A percentile compares a stretch with the other conserved stretches of the same genome.
phyloP scores from a whole-genome alignment of 2,797 vertebrate genomes.

The Artibeus lituratus region DNA sequence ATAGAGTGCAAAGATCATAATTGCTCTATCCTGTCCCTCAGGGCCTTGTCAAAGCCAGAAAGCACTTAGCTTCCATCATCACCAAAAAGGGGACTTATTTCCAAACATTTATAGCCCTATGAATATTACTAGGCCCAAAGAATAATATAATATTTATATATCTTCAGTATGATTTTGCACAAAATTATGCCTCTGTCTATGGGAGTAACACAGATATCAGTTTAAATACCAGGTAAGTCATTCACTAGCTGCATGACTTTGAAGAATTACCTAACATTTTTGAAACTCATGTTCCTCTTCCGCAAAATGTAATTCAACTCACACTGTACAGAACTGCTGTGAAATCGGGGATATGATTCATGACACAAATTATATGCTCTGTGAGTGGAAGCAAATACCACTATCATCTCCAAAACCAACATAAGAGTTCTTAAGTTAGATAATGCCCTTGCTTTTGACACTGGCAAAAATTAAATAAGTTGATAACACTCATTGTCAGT shows the following conservation, averaged over 20 bases:
- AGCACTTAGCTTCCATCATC: background rate
- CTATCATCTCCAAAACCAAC: background rate
- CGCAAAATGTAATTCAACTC: background rate
- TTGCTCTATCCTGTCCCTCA: background rate
- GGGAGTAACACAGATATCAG: background rate
- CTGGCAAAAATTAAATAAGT: background rate
- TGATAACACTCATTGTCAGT: background rate
- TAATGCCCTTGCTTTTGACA: constrained; percentile 2
- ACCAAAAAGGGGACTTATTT: background rate
- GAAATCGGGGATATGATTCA: background rate
- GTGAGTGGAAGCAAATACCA: background rate
- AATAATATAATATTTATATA: background rate
- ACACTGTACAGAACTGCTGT: background rate
- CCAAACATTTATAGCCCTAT: background rate
- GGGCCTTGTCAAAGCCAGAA: background rate
- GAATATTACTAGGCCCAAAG: background rate
- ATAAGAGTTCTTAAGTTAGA: background rate
- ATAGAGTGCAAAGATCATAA: background rate
- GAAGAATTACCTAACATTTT: constrained; percentile 17
- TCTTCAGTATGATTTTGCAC: background rate
- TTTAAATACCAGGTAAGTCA: background rate
- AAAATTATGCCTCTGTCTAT: background rate
- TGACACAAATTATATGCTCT: background rate
- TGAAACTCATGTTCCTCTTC: background rate
- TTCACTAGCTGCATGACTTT: background rate